Evolutionary conservation across 2,888 invertebrate species (phyloP).

Genomic region (Alloplasta piceator): DNA sequence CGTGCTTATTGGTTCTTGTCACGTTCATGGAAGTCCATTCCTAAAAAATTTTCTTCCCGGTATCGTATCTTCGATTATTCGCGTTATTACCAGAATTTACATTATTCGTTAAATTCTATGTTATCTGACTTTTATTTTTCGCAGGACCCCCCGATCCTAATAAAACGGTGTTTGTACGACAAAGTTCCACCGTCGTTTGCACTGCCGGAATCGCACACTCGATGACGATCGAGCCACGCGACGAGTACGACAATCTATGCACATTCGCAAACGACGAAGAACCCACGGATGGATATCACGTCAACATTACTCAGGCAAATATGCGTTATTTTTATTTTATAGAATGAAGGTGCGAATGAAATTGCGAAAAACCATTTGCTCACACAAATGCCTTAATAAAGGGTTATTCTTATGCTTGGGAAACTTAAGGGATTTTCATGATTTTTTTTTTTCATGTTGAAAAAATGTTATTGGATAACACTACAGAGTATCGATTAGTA

Average conservation of each 20-base stretch:
- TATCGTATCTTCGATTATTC: conserved; percentile 69
- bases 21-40: conserved; percentile 94
- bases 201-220: conserved; percentile 90
- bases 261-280: conserved; percentile 86
- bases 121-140: conserved; percentile 65
- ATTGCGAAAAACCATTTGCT: no score
- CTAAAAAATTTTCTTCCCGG: conserved; percentile 91
- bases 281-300: conserved; percentile 85
- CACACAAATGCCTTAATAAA: no score
- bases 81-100: not conserved
- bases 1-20: conserved; percentile 92
- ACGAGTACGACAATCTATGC: conserved; percentile 95
- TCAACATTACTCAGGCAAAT: conserved; percentile 82
- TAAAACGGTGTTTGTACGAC: conserved; percentile 92
- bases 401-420: no score
- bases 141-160: conserved; percentile 92
- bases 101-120: not conserved
- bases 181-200: conserved; percentile 93
- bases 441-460: no score
- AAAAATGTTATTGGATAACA: no score
- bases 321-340: no score
- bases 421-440: no score
- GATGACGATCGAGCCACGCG: conserved; percentile 95
- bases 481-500: no score
- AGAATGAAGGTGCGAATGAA: no score